phyloP scores from a whole-genome alignment of 92 coral and sea anemone genomes.

The Zoanthus sociatus region DNA sequence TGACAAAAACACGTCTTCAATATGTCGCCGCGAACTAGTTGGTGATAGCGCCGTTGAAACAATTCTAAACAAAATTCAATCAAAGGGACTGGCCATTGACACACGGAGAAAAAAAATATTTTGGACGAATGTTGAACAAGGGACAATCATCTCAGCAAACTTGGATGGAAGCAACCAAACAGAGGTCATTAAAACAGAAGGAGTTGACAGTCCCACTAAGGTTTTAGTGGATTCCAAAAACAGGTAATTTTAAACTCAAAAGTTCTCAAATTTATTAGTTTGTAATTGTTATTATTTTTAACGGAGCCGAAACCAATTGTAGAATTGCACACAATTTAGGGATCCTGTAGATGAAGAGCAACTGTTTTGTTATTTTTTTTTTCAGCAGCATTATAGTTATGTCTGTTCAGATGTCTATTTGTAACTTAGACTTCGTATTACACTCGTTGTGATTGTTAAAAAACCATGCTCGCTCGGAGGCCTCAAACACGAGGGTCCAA shows the following conservation, averaged over 20 bases:
- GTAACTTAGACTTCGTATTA: too few species aligned
- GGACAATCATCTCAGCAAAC: neutral
- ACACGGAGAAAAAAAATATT: neutral
- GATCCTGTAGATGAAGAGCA: too few species aligned
- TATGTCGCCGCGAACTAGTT: conserved; percentile 4
- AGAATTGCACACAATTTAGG: too few species aligned
- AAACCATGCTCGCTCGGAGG: too few species aligned
- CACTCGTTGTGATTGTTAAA: too few species aligned
- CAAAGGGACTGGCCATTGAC: conserved; percentile 21
- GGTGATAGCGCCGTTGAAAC: conserved; percentile 19
- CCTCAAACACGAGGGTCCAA: too few species aligned
- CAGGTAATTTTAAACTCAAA: neutral
- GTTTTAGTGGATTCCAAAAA: conserved; percentile 10
- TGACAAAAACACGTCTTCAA: neutral
- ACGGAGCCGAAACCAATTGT: too few species aligned
- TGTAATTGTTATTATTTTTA: too few species aligned
- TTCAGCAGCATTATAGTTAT: too few species aligned
- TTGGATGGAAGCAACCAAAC: conserved; percentile 26
- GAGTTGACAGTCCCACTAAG: neutral
- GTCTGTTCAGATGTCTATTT: too few species aligned
- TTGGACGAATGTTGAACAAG: conserved; percentile 22
- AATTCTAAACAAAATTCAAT: neutral
- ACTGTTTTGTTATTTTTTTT: too few species aligned
- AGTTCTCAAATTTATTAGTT: neutral
- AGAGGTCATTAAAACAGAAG: neutral